Percentiles rank a stretch among this genome's conserved stretches.
Conservation (phyloP, 2,113 vertebrate species). For the Corythornis vintsioides region DNA sequence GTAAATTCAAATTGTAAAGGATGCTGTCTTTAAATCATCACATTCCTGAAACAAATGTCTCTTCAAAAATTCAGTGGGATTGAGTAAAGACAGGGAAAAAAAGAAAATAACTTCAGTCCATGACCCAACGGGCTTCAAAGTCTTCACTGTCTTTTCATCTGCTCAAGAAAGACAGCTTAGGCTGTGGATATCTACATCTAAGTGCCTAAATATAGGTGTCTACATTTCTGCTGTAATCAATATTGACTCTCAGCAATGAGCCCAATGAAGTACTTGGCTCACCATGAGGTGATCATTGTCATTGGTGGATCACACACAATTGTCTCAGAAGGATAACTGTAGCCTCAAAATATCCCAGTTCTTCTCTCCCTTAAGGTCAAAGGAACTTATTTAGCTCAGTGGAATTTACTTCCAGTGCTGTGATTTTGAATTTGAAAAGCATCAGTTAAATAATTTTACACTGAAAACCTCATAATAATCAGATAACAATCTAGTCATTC, state of each 20-base stretch:
- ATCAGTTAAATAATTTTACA: neutral
- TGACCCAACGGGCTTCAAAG: neutral
- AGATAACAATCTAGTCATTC: neutral
- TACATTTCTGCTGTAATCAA: neutral
- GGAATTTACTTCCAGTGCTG: neutral
- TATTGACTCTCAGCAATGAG: neutral
- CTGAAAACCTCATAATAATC: neutral
- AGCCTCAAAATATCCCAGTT: neutral
- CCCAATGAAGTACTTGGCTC: neutral
- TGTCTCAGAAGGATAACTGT: neutral
- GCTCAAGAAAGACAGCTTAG: neutral
- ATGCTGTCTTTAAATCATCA: neutral
- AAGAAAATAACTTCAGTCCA: neutral
- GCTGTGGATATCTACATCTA: neutral
- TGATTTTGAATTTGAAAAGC: neutral
- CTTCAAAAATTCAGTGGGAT: neutral
- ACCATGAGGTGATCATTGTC: neutral
- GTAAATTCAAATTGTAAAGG: neutral
- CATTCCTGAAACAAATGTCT: neutral
- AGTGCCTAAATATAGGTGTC: neutral
- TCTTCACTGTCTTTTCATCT: neutral
- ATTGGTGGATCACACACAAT: neutral
- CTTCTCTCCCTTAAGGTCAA: neutral
- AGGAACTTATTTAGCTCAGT: neutral
- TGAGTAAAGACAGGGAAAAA: neutral